phyloP scores from a whole-genome alignment of 2,797 vertebrate species.

The Orestias chungarensis region DNA sequence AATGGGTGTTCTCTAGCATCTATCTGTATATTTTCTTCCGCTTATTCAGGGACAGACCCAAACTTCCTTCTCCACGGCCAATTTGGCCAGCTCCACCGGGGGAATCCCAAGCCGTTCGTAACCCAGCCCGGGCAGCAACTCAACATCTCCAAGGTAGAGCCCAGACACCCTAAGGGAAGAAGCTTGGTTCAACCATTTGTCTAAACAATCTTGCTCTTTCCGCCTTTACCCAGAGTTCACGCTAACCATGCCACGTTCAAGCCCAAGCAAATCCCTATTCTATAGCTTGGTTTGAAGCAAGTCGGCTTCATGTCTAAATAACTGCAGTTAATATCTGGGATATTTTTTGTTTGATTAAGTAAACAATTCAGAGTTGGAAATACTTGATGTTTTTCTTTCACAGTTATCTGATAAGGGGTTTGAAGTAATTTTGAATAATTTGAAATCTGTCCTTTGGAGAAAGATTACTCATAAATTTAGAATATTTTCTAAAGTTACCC shows the following conservation, averaged over 20 bases:
- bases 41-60: too few species aligned
- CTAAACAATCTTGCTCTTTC: not conserved
- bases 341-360: not conserved
- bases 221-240: not conserved
- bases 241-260: not conserved
- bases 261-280: not conserved
- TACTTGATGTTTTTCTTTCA: too few species aligned
- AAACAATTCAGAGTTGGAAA: too few species aligned
- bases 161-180: not conserved
- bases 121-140: not conserved
- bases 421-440: too few species aligned
- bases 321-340: not conserved
- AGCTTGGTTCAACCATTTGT: not conserved
- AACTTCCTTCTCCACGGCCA: too few species aligned
- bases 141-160: not conserved
- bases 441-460: too few species aligned
- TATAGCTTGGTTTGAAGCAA: not conserved
- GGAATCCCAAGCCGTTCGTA: not conserved
- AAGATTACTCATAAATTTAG: too few species aligned
- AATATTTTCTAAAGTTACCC: too few species aligned
- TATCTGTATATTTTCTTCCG: too few species aligned
- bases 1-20: too few species aligned
- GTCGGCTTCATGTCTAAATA: not conserved
- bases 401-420: too few species aligned
- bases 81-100: too few species aligned